A percentile compares a stretch with the other conserved stretches of the same genome.
These are phyloP conservation scores for Syngnathus scovelli DNA, from an alignment of 2,113 vertebrate species.

Conservation along the genomic window DNA sequence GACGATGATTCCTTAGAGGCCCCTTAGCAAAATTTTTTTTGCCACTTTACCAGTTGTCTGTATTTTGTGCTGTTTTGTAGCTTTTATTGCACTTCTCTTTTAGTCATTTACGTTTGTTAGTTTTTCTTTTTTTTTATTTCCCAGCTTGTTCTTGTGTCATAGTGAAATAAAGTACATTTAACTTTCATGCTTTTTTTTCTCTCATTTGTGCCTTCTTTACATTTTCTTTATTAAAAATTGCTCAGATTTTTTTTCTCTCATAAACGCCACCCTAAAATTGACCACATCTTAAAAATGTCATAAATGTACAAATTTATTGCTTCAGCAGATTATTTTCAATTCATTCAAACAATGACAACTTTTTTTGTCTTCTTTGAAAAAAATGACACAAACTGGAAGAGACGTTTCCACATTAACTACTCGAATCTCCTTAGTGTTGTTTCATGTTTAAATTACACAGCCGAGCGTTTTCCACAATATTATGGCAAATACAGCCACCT, in stretches of 20 bases:
- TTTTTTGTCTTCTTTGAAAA: not conserved
- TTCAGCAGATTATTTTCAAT: not conserved
- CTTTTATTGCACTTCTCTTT: slow-evolving; percentile 69
- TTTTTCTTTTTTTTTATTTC: slow-evolving; percentile 68
- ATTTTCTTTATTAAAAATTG: too few species aligned
- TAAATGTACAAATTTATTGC: not conserved
- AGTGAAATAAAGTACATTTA: slow-evolving; percentile 97
- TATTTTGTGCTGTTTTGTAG: slow-evolving; percentile 85
- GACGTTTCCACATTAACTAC: not conserved
- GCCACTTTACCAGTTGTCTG: slow-evolving; percentile 72
- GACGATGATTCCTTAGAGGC: slow-evolving; percentile 33
- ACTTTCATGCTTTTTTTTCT: slow-evolving; percentile 5
- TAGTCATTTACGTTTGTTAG: slow-evolving; percentile 69
- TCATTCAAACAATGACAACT: not conserved
- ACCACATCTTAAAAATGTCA: not conserved
- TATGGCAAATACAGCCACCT: not conserved
- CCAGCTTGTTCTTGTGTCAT: slow-evolving; percentile 91
- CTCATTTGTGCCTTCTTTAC: too few species aligned
- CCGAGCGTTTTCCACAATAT: not conserved
- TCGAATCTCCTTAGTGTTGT: not conserved
- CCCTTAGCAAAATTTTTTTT: slow-evolving; percentile 59
- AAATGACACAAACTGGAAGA: not conserved
- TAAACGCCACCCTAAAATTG: not conserved
- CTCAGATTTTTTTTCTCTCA: not conserved
- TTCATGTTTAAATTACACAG: not conserved